Evolutionary conservation across 2,113 vertebrate species (phyloP).

Genomic region (Otus sunia): DNA sequence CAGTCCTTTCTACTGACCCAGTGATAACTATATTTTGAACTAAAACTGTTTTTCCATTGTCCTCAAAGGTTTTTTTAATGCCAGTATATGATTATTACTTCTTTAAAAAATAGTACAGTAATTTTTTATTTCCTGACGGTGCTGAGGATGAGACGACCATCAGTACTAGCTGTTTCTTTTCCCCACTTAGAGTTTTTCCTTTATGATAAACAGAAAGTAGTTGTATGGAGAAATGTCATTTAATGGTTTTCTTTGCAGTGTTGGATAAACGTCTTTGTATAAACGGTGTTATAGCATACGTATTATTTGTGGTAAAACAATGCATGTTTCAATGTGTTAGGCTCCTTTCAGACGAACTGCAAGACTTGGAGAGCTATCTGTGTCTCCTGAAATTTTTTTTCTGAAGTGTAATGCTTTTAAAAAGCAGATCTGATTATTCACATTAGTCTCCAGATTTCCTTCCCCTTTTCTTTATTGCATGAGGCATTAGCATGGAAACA

Average conservation of each 20-base stretch:
- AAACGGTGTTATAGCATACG: neutral
- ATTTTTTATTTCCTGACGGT: neutral
- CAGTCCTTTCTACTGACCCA: neutral
- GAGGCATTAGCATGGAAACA: constrained; percentile 27
- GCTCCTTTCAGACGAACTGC: neutral
- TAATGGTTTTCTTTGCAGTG: neutral
- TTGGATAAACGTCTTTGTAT: neutral
- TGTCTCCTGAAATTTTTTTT: neutral
- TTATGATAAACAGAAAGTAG: neutral
- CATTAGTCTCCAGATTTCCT: constrained; percentile 4
- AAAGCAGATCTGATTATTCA: constrained; percentile 2
- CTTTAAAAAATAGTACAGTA: neutral
- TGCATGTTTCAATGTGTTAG: neutral
- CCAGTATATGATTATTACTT: neutral
- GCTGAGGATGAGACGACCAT: neutral
- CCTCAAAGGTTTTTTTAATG: neutral
- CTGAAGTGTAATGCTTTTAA: neutral
- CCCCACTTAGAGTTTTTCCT: neutral
- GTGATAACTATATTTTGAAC: neutral
- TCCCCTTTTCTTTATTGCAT: constrained; percentile 42
- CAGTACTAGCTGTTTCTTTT: neutral
- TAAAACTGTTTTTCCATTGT: neutral
- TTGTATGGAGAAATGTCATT: neutral
- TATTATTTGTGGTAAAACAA: neutral
- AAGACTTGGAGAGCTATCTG: neutral